Percentiles rank a stretch among this genome's conserved stretches.
Evolutionary conservation across 2,888 invertebrate species (phyloP).

Genomic region (Tricholauxania praeusta): DNA sequence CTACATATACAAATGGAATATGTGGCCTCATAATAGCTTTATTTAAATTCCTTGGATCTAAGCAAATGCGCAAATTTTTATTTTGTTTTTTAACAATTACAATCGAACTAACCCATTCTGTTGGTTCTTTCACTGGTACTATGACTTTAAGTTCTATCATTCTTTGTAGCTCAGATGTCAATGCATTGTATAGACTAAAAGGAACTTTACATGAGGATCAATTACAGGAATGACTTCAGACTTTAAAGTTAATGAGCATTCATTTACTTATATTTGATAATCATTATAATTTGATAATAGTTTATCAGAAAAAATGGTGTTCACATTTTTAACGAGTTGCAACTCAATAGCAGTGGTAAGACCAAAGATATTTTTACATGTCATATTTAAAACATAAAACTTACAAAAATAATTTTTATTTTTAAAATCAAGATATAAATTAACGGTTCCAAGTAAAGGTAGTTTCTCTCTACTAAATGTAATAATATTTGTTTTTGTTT

Average conservation of each 20-base stretch:
- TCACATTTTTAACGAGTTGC: constrained; percentile 12
- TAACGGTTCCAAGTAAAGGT: not conserved
- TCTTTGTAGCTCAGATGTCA: constrained; percentile 39
- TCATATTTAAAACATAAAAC: constrained; percentile 19
- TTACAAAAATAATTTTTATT: not conserved
- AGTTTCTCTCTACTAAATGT: constrained; percentile 4
- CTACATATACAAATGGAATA: constrained; percentile 38
- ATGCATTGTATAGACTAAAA: constrained; percentile 33
- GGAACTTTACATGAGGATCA: constrained; percentile 41
- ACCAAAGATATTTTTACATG: constrained; percentile 23
- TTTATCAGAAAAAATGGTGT: constrained; percentile 34
- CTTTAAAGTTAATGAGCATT: constrained; percentile 31
- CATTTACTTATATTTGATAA: constrained; percentile 38
- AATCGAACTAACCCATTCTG: constrained; percentile 45
- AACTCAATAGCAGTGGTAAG: constrained; percentile 10
- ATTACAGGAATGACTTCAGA: constrained; percentile 26
- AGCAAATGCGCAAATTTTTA: constrained; percentile 41
- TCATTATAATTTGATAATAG: not conserved
- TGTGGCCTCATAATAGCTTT: constrained; percentile 41
- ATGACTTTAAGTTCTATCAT: constrained; percentile 41
- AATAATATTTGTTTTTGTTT: not conserved
- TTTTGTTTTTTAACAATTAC: constrained; percentile 42
- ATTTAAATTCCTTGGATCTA: constrained; percentile 46
- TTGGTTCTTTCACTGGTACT: constrained; percentile 39
- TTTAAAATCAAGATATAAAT: not conserved